These are phyloP conservation scores for Microhierax caerulescens DNA, from an alignment of 2,797 vertebrate genomes.

Conservation along the genomic window DNA sequence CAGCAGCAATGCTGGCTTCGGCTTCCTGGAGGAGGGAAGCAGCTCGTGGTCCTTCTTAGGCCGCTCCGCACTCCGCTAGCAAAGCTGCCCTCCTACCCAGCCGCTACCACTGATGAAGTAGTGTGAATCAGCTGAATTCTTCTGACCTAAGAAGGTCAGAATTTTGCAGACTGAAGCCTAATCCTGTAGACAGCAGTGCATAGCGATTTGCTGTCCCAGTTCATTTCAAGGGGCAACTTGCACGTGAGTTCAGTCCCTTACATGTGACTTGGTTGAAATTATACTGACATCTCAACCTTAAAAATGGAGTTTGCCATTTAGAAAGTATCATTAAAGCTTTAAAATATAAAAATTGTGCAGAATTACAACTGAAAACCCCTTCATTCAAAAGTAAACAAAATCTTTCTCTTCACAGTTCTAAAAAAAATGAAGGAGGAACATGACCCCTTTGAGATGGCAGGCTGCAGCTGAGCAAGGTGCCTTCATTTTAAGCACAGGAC, in stretches of 20 bases:
- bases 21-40: background rate
- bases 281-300: background rate
- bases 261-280: background rate
- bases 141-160: background rate
- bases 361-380: background rate
- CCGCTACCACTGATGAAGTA: background rate
- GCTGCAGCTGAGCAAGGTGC: background rate
- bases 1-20: fast-evolving
- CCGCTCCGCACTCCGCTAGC: background rate
- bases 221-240: background rate
- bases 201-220: background rate
- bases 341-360: background rate
- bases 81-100: background rate
- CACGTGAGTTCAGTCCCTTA: background rate
- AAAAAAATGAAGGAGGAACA: background rate
- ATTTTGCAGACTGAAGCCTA: background rate
- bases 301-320: background rate
- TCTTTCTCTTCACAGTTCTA: background rate
- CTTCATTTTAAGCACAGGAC: background rate
- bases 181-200: background rate
- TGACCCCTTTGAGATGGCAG: background rate
- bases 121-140: background rate
- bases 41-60: background rate
- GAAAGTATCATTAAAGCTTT: background rate
- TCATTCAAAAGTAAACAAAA: background rate